Conservation (phyloP, 2,113 vertebrate genomes). For the Bos javanicus region DNA sequence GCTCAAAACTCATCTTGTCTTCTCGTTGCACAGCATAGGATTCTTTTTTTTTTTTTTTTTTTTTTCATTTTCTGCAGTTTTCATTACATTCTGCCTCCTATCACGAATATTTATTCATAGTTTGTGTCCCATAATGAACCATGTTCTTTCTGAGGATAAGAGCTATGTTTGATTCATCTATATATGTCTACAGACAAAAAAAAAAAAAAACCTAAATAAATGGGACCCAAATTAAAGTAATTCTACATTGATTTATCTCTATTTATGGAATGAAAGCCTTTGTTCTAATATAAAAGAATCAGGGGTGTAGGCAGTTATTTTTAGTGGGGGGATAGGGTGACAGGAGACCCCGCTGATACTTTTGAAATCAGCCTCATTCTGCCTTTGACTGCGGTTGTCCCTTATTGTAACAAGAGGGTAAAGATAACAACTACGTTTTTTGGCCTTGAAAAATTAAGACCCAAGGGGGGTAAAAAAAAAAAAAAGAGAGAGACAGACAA, state of each 20-base stretch:
- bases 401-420: neutral
- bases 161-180: neutral
- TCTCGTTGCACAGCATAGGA: neutral
- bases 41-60: neutral
- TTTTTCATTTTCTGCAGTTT: neutral
- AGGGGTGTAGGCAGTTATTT: neutral
- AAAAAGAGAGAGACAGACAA: neutral
- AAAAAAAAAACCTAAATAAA: neutral
- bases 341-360: neutral
- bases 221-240: slow-evolving; percentile 50
- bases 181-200: neutral
- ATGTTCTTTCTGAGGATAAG: slow-evolving; percentile 34
- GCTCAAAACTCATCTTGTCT: neutral
- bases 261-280: slow-evolving; percentile 39
- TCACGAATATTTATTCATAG: slow-evolving; percentile 35
- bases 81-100: neutral
- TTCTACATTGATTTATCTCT: slow-evolving; percentile 45
- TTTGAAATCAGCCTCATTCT: neutral
- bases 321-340: neutral
- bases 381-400: neutral
- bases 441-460: slow-evolving; percentile 42
- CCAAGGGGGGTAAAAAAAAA: neutral
- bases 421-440: neutral
- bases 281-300: slow-evolving; percentile 47
- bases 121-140: slow-evolving; percentile 46